Conservation (phyloP, 2,888 invertebrate species). For the Lottia scabra region DNA sequence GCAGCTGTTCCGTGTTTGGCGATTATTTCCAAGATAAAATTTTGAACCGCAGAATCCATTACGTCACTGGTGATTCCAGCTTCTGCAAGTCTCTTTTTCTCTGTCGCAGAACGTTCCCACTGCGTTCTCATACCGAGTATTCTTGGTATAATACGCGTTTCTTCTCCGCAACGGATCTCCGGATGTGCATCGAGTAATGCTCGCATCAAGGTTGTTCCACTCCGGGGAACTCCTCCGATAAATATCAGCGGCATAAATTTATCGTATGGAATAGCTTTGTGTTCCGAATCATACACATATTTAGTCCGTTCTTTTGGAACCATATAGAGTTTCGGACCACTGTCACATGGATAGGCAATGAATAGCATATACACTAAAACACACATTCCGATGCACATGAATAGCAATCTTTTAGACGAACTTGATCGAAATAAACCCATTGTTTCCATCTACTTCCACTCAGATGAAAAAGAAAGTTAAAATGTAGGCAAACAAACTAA, state of each 20-base stretch:
- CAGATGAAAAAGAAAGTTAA: no score
- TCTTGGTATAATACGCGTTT: constrained; percentile 93
- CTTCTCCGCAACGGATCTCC: constrained; percentile 95
- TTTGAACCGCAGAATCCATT: constrained; percentile 93
- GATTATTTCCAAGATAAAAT: constrained; percentile 91
- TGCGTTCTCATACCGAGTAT: constrained; percentile 94
- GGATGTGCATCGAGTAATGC: constrained; percentile 99
- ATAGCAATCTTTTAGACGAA: not conserved
- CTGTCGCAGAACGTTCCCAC: constrained; percentile 85
- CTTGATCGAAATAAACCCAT: not conserved
- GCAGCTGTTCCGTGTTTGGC: constrained; percentile 87
- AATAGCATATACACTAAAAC: constrained; percentile 31
- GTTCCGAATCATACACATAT: constrained; percentile 48
- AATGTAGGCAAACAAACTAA: no score
- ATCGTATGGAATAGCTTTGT: constrained; percentile 74
- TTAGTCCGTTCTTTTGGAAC: constrained; percentile 48
- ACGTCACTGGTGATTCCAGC: constrained; percentile 84
- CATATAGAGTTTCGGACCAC: constrained; percentile 45
- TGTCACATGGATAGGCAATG: constrained; percentile 42
- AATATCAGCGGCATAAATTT: constrained; percentile 84
- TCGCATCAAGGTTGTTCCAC: constrained; percentile 96
- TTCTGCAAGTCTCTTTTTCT: constrained; percentile 51
- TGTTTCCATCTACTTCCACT: not conserved
- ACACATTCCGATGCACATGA: not conserved
- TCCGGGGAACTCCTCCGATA: constrained; percentile 94